These are phyloP conservation scores for Syngnathus scovelli DNA, from an alignment of 2,113 vertebrate genomes.

Conservation along the genomic window DNA sequence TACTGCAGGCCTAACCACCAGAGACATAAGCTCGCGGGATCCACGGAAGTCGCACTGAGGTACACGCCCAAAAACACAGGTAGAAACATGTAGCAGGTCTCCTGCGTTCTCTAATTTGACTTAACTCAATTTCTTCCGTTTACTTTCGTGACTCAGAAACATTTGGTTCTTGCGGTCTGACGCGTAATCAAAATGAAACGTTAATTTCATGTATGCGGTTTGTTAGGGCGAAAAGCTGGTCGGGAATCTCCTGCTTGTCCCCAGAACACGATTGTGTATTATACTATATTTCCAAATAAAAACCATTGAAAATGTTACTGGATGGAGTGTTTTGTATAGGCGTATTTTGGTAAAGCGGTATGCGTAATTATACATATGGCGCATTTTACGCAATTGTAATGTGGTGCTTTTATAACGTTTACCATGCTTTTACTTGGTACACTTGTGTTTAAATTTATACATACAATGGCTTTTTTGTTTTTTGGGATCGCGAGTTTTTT, in stretches of 20 bases:
- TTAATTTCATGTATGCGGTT: conserved; percentile 22
- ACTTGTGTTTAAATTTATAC: no score
- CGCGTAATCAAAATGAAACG: neutral
- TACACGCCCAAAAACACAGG: conserved; percentile 52
- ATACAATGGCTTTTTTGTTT: no score
- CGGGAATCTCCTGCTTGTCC: conserved; percentile 57
- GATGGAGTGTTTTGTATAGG: conserved; percentile 51
- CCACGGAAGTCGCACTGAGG: conserved; percentile 49
- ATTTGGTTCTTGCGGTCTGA: conserved; percentile 27
- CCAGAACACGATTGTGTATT: conserved; percentile 59
- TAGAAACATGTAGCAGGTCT: conserved; percentile 24
- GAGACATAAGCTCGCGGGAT: conserved; percentile 55
- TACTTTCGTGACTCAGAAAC: conserved; percentile 28
- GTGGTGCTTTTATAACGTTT: no score
- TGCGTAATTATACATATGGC: conserved; percentile 1
- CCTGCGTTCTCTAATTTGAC: neutral
- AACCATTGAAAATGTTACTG: conserved; percentile 40
- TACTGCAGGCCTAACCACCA: conserved; percentile 44
- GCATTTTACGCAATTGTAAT: neutral
- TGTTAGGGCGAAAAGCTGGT: conserved; percentile 37
- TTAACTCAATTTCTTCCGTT: conserved; percentile 20
- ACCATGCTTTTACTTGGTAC: no score
- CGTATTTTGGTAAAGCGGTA: neutral
- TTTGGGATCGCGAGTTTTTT: no score
- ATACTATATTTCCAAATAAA: conserved; percentile 68